Percentiles rank a stretch among this genome's conserved stretches.
Evolutionary conservation across 1,140 invertebrate genomes (phyloP).

Genomic region (Camponotus vicinus): DNA sequence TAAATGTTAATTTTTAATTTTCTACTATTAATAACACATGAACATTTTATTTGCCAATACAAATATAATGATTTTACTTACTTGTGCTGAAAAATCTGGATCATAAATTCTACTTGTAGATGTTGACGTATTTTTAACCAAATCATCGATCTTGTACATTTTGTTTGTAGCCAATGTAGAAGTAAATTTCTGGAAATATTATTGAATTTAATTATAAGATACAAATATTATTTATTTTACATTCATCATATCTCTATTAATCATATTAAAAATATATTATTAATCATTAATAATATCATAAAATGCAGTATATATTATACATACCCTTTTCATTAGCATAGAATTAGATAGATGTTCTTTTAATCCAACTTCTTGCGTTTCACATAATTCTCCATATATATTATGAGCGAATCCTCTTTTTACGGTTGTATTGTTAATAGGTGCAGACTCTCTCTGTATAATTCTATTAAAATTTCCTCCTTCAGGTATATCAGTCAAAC

Average conservation of each 20-base stretch:
- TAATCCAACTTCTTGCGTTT: neutral
- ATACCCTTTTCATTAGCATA: neutral
- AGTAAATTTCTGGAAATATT: neutral
- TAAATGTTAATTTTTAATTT: neutral
- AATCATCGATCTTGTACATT: neutral
- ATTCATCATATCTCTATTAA: neutral
- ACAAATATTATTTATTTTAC: neutral
- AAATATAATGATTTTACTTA: neutral
- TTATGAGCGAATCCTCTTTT: neutral
- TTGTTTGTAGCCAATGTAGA: neutral
- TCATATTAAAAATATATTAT: neutral
- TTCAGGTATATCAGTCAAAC: constrained; percentile 8
- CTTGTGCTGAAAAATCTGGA: neutral
- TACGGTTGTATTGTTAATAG: neutral
- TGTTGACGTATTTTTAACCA: neutral
- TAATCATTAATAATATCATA: too few relatives aligned
- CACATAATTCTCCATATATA: neutral
- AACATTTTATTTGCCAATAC: neutral
- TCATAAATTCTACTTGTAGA: neutral
- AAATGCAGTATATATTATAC: neutral
- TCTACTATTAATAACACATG: neutral
- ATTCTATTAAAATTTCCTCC: neutral
- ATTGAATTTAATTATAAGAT: neutral
- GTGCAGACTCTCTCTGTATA: neutral
- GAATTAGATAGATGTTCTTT: too few relatives aligned